Base-by-base conservation (phyloP, 2,113 vertebrate species). In the Pseudorhombus dupliciocellatus region DNA sequence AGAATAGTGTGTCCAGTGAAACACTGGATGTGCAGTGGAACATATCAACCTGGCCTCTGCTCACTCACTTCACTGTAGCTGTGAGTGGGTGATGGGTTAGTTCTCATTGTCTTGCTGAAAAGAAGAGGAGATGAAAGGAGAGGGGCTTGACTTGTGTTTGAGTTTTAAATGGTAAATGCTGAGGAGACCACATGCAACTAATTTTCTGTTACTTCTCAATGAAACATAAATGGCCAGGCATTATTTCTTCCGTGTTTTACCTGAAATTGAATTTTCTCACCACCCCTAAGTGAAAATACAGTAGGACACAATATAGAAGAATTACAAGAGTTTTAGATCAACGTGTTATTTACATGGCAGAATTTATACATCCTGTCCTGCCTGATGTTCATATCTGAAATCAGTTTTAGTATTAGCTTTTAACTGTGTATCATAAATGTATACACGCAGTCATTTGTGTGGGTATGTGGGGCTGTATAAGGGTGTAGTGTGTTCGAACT, bases 61-160 rank as follows among this genome's bases (percentile, higher is more conserved):
- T 68, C 24, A 20, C 31, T 66, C 28, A 24, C 37, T 69, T 24
- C n/a, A n/a, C 30, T 53, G 50, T 7, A 2, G 50, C 18, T 63
- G 30, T 77, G 63, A 85, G 68, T 56, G 37, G 25, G 5, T 18
- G 60, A 37, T 69, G 44, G 16, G 11, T 24, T 64, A 28, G 37
- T 48, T 58, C 66, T 73, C 21, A 7, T n/a, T 51, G 44, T 60
- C 46, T 54, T 21, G 9, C 46, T 62, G 37, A 25, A 65, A 60
- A 81, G 46, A 59, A 3, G n/a, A 25, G 25, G 2, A 28, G 30
- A 22, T 67, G 21, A 77, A 72, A 72, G n/a, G 42, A 75, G 64
- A 75, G 7, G 40, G 26, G 24, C 44, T 21, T 7, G 56, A 31
- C 48, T 48, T 53, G 21, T 7, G 11, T 46, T 53, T 21, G 24